Conservation (phyloP, 2,113 vertebrate genomes). For the Colossoma macropomum region DNA sequence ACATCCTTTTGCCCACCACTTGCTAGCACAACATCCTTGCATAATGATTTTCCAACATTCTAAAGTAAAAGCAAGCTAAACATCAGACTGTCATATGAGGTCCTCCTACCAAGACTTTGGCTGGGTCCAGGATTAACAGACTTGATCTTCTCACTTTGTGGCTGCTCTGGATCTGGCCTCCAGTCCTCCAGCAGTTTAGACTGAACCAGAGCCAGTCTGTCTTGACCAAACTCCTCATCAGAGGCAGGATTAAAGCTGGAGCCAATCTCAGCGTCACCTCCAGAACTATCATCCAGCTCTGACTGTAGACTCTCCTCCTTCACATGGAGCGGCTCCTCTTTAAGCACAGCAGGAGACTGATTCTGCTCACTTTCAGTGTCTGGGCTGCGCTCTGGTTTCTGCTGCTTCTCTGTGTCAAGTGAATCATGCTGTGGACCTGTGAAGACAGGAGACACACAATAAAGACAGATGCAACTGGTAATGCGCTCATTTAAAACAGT, state of each 20-base stretch:
- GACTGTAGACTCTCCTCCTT: slow-evolving; percentile 66
- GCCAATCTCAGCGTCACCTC: slow-evolving; percentile 5
- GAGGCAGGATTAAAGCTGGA: slow-evolving; percentile 50
- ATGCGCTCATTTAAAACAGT: neutral
- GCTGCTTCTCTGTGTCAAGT: slow-evolving; percentile 39
- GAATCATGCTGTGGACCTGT: slow-evolving; percentile 52
- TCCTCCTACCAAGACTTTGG: slow-evolving; percentile 61
- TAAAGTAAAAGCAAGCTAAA: no score
- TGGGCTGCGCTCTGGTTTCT: slow-evolving; percentile 28
- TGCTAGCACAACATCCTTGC: no score
- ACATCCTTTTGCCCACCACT: no score
- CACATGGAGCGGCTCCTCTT: slow-evolving; percentile 49
- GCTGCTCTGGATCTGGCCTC: slow-evolving; percentile 62
- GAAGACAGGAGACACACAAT: slow-evolving; percentile 7
- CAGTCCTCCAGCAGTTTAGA: slow-evolving; percentile 69
- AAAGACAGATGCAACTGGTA: neutral
- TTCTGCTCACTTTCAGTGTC: slow-evolving; percentile 11
- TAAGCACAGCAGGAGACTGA: neutral
- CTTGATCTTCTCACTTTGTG: slow-evolving; percentile 48
- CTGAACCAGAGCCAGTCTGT: slow-evolving; percentile 62
- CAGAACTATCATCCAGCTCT: slow-evolving; percentile 34
- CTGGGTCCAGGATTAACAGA: slow-evolving; percentile 36
- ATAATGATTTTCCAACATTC: no score
- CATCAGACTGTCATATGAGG: neutral
- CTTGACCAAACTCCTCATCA: slow-evolving; percentile 62